phyloP scores from a whole-genome alignment of 2,113 vertebrate species.

The Carassius carassius region DNA sequence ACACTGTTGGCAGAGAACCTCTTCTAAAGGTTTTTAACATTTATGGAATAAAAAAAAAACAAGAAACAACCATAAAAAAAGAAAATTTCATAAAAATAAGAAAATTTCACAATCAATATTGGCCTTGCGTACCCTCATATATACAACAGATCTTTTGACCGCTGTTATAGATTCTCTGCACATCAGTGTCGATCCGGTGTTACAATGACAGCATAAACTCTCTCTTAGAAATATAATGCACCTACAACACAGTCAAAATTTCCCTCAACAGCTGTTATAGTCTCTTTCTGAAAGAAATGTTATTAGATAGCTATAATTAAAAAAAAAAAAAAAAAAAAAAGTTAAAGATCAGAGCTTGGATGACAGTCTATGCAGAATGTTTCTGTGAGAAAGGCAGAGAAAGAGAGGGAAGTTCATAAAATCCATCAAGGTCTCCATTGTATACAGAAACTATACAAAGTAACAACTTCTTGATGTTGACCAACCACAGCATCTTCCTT shows the following conservation, averaged over 20 bases:
- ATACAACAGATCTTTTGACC: neutral
- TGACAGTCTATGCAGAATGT: slow-evolving; percentile 66
- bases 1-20: slow-evolving; percentile 16
- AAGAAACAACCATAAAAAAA: neutral
- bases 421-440: slow-evolving; percentile 29
- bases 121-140: neutral
- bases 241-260: slow-evolving; percentile 4
- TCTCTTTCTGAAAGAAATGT: slow-evolving; percentile 43
- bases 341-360: slow-evolving; percentile 55
- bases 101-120: slow-evolving; percentile 27
- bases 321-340: slow-evolving; percentile 2
- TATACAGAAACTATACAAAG: slow-evolving; percentile 12
- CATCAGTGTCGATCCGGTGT: neutral
- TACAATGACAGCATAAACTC: neutral
- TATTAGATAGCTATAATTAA: slow-evolving; percentile 54
- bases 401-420: slow-evolving; percentile 40
- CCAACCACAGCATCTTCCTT: slow-evolving; percentile 33
- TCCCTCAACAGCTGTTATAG: neutral
- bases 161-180: neutral
- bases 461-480: slow-evolving; percentile 22
- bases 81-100: too few relatives aligned
- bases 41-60: neutral
- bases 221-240: slow-evolving; percentile 22
- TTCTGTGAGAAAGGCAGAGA: slow-evolving; percentile 66
- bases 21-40: slow-evolving; percentile 21